Conservation (phyloP, 2,113 vertebrate species). For the Paramormyrops kingsleyae region DNA sequence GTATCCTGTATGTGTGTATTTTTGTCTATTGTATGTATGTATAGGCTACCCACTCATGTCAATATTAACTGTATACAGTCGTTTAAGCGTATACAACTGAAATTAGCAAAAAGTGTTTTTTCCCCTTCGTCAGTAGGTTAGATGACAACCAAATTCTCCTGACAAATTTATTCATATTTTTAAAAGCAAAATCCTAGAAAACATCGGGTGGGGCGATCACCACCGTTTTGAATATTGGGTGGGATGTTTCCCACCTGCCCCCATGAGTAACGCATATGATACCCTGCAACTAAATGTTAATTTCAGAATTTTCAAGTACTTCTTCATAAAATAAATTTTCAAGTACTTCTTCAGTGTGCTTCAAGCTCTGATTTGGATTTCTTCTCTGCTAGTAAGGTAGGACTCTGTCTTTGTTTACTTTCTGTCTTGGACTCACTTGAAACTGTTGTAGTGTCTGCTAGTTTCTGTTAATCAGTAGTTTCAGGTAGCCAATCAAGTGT, state of each 20-base stretch:
- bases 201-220: neutral
- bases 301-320: neutral
- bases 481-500: no score
- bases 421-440: no score
- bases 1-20: neutral
- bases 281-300: neutral
- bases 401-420: no score
- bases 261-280: neutral
- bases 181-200: neutral
- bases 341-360: no score
- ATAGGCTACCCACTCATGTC: neutral
- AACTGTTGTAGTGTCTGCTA: no score
- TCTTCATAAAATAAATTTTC: no score
- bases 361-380: no score
- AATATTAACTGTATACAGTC: neutral
- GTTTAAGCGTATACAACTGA: neutral
- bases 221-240: neutral
- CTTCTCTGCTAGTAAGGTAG: no score
- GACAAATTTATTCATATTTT: neutral
- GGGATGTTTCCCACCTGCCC: neutral
- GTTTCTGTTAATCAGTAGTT: no score
- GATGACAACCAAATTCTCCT: neutral
- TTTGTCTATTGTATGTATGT: neutral
- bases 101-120: neutral
- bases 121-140: neutral